Conservation (phyloP, 2,797 vertebrate genomes). For the Pachyuromys duprasi region DNA sequence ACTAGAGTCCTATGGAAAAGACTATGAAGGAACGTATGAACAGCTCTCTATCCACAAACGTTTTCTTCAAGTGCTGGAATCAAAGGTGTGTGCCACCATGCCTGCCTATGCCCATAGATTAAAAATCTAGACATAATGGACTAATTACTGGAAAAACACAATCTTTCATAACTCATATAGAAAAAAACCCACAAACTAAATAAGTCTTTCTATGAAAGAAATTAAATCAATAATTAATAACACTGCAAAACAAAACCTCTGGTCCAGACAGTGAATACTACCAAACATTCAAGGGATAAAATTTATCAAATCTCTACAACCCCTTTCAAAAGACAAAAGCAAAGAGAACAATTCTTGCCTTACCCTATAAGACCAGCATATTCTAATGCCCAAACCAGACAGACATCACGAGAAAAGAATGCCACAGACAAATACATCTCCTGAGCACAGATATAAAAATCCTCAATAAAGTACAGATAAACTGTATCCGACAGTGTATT, state of each 20-base stretch:
- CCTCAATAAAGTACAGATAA: not conserved
- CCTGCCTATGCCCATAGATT: not conserved
- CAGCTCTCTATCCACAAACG: not conserved
- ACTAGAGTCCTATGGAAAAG: not conserved
- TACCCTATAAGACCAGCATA: not conserved
- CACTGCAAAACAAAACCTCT: not conserved
- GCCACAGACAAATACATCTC: not conserved
- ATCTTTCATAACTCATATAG: not conserved
- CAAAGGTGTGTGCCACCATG: not conserved
- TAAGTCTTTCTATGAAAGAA: not conserved
- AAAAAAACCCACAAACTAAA: not conserved
- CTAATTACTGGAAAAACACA: not conserved
- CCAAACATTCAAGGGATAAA: not conserved
- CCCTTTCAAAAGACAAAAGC: not conserved
- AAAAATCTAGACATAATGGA: not conserved
- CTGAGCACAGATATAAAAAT: not conserved
- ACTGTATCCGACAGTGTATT: not conserved
- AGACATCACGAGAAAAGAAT: not conserved
- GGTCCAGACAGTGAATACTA: not conserved
- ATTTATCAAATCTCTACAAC: not conserved
- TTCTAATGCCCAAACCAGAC: not conserved
- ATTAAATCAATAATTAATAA: not conserved
- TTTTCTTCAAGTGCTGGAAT: not conserved
- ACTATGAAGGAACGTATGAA: not conserved
- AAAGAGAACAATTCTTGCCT: not conserved